Base-by-base conservation (phyloP, 2,888 invertebrate species). In the Caenorhabditis angaria region DNA sequence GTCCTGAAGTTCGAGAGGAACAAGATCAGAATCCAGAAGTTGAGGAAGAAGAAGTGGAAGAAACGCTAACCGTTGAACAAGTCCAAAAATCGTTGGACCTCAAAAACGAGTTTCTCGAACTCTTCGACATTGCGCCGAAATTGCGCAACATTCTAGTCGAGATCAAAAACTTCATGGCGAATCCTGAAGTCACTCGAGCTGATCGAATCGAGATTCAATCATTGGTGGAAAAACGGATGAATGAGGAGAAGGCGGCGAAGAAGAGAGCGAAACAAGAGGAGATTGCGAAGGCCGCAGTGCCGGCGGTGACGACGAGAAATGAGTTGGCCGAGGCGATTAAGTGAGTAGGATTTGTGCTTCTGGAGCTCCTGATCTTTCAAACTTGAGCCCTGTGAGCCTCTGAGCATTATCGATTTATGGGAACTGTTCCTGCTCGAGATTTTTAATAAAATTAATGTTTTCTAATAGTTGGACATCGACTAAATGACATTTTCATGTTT, bases 171-270 rank as follows among this genome's bases (percentile, higher is more conserved):
- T 69, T 69, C 20, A 60, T 69, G 32, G 14, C n/a, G 4, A 63
- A 69, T 57, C 60, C 69, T 8, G 69, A 69, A n/a, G 69, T 69
- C 1, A 32, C 61, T 10, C 50, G 60, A 4, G 41, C 41, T 22
- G 69, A 69, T 56, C 59, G 63, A 51, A 32, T 29, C 4, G 69
- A 69, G 47, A 59, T 69, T 35, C 41, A 64, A n/a, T 22, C 24
- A 28, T 18, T 69, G 14, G 69, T 69, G 0, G 63, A 61, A 22
- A 12, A 32, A 20, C 29, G 28, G 29, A 59, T 65, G 8, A 32
- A 41, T 18, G 70, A 70, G 6, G 65, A 65, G 27, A 70, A 65
- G n/a, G 61, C 61, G n/a, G 58, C 51, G 50, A 65, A 61, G 22
- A 65, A 65, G 27, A 61, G 58, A 25, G 68, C 27, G 28, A 22